A percentile compares a stretch with the other conserved stretches of the same genome.
These are phyloP conservation scores for Synaphobranchus kaupii DNA, from an alignment of 2,797 vertebrate species.

Conservation along the genomic window DNA sequence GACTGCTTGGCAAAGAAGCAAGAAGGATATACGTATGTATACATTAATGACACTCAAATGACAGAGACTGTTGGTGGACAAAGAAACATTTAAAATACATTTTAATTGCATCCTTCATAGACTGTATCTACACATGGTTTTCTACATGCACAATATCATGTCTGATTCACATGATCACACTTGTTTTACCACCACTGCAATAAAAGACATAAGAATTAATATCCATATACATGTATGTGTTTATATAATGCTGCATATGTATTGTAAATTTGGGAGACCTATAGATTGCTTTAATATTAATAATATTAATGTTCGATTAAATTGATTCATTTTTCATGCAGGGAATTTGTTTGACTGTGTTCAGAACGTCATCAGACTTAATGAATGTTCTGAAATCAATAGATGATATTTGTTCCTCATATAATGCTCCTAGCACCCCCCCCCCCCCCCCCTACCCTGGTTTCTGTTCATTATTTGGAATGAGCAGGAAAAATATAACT, in stretches of 20 bases:
- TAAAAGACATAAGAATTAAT: not conserved
- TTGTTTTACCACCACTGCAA: slow-evolving; percentile 9
- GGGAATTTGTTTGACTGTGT: not conserved
- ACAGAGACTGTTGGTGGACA: not conserved
- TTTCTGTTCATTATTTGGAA: not conserved
- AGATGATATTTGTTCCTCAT: not conserved
- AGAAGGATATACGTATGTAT: not conserved
- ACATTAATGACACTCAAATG: not conserved
- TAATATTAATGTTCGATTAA: too few species aligned
- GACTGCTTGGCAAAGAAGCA: not conserved
- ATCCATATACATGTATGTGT: not conserved
- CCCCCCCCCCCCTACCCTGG: not conserved
- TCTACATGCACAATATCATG: not conserved
- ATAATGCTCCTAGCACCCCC: not conserved
- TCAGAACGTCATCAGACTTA: not conserved
- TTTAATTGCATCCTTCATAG: not conserved
- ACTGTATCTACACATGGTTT: not conserved
- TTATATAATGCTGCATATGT: not conserved
- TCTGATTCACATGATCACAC: not conserved
- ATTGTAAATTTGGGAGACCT: not conserved
- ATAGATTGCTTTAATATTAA: not conserved
- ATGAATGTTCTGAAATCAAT: not conserved
- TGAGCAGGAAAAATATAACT: not conserved
- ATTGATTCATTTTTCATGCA: not conserved
- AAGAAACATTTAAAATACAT: not conserved